These are phyloP conservation scores for Tetramorium parvispinum DNA, from an alignment of 1,140 invertebrate species.

Conservation along the genomic window DNA sequence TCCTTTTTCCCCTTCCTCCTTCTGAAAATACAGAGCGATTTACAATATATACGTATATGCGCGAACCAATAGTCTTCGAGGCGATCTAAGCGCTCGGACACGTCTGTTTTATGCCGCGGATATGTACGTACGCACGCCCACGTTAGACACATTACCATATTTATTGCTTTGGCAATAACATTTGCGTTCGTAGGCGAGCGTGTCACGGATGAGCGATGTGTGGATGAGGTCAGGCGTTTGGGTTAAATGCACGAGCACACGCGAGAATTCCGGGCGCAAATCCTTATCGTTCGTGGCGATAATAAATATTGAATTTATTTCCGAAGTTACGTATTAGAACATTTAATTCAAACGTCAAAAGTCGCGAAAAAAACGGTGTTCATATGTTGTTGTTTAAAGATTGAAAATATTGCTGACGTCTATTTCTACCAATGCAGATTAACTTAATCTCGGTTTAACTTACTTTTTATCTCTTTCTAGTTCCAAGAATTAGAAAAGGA, in stretches of 20 bases:
- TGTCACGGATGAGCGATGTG: constrained; percentile 66
- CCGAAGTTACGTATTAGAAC: background rate
- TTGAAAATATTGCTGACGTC: no score
- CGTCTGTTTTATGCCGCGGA: constrained; percentile 5
- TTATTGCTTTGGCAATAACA: constrained; percentile 69
- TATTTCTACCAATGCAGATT: no score
- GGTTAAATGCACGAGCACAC: constrained; percentile 46
- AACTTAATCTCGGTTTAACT: no score
- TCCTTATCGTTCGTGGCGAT: background rate
- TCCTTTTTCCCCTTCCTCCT: background rate
- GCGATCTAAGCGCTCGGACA: constrained; percentile 1
- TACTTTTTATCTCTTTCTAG: no score
- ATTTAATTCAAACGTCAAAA: background rate
- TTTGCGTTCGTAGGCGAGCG: constrained; percentile 57
- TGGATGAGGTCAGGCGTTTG: constrained; percentile 62
- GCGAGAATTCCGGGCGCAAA: constrained; percentile 46
- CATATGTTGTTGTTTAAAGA: background rate
- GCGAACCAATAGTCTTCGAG: background rate
- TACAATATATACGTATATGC: constrained; percentile 14
- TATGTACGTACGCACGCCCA: constrained; percentile 48
- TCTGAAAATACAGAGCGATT: constrained; percentile 2
- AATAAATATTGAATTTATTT: constrained; percentile 26
- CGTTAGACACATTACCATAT: constrained; percentile 72
- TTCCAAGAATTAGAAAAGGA: no score
- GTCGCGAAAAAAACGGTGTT: background rate